A percentile compares a stretch with the other conserved stretches of the same genome.
These are phyloP conservation scores for Paelopatides confundens DNA, from an alignment of 53 echinoderm and acorn worm genomes.

Conservation along the genomic window DNA sequence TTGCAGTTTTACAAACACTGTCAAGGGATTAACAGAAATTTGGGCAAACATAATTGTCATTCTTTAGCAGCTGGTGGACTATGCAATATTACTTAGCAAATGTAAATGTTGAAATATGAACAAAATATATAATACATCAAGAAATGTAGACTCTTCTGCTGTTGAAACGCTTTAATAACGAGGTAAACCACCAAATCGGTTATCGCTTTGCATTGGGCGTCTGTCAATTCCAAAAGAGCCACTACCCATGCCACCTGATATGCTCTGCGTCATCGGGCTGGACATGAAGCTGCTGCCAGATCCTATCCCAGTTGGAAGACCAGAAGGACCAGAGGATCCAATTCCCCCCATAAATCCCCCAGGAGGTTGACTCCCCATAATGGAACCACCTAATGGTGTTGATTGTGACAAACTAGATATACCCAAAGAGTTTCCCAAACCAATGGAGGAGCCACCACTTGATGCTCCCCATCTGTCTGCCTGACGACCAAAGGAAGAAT, in stretches of 20 bases:
- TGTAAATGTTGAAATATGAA: no score
- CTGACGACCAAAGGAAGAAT: constrained; percentile 25
- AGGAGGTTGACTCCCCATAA: constrained; percentile 53
- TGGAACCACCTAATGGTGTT: constrained; percentile 57
- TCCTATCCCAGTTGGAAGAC: constrained; percentile 56
- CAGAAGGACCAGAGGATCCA: constrained; percentile 44
- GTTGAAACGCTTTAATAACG: neutral
- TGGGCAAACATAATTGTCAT: no score
- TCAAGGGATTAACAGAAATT: no score
- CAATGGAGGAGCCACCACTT: constrained; percentile 56
- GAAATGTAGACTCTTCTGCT: neutral
- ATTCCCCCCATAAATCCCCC: constrained; percentile 64
- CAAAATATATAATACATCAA: neutral
- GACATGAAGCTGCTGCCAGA: constrained; percentile 64
- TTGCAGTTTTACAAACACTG: no score
- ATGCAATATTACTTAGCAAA: neutral
- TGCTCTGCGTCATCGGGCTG: constrained; percentile 62
- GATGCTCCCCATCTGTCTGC: constrained; percentile 62
- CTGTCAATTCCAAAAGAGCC: constrained; percentile 61
- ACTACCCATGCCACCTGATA: constrained; percentile 49
- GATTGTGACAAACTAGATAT: constrained; percentile 66
- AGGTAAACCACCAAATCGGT: constrained; percentile 45
- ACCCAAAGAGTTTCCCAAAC: neutral
- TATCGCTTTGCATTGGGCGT: constrained; percentile 51
- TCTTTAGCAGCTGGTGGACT: neutral